Conservation (phyloP, 2,888 invertebrate genomes). For the Megalurothrips usitatus region DNA sequence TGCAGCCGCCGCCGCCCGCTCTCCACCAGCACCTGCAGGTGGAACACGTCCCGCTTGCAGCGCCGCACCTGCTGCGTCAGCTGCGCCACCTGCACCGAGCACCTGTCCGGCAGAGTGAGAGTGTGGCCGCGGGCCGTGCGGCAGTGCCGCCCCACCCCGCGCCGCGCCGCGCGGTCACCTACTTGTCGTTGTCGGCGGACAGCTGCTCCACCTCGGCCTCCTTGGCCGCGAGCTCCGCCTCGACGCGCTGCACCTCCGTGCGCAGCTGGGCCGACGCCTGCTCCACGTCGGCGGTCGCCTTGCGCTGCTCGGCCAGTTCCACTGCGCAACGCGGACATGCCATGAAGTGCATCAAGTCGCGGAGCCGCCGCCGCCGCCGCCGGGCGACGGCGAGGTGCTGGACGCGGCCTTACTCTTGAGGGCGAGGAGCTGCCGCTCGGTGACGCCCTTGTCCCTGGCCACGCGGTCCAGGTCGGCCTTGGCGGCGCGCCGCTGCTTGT, state of each 20-base stretch:
- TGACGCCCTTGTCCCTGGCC: conserved; percentile 1
- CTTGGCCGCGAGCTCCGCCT: not conserved
- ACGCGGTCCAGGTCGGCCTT: not conserved
- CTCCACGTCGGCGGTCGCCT: not conserved
- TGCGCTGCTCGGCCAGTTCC: conserved; percentile 15
- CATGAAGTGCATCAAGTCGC: not conserved
- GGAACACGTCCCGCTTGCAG: conserved; percentile 15
- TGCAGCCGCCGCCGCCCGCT: conserved; percentile 15
- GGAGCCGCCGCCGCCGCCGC: not conserved
- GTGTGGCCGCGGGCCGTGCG: not conserved
- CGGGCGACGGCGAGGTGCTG: not conserved
- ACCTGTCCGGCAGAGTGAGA: not conserved
- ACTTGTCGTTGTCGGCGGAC: not conserved
- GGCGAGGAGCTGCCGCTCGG: conserved; percentile 8
- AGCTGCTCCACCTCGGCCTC: conserved; percentile 15
- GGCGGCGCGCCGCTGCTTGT: conserved; percentile 5
- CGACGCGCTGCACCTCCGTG: not conserved
- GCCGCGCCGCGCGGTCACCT: not conserved
- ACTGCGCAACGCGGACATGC: not conserved
- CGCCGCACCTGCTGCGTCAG: conserved; percentile 18
- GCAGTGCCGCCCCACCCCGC: not conserved
- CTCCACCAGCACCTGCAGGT: conserved; percentile 18
- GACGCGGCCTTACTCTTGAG: not conserved
- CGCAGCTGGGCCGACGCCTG: conserved; percentile 1
- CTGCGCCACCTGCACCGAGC: conserved; percentile 9